Percentiles rank a stretch among this genome's conserved stretches.
Evolutionary conservation across 2,113 vertebrate species (phyloP).

Genomic region (Aspiorhynchus laticeps): DNA sequence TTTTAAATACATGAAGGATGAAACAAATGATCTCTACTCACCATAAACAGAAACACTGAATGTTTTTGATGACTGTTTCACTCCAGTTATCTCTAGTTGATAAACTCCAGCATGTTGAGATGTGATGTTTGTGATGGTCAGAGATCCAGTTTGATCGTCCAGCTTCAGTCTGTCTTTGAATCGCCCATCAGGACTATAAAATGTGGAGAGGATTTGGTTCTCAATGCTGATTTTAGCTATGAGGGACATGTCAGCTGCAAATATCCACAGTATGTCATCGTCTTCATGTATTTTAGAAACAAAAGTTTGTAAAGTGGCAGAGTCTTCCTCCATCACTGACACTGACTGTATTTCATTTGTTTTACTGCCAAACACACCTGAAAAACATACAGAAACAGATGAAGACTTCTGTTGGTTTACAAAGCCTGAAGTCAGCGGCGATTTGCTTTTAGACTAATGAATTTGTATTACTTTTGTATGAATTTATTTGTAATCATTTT

Average conservation of each 20-base stretch:
- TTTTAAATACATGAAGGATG: too few species aligned
- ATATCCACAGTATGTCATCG: not conserved
- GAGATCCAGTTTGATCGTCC: not conserved
- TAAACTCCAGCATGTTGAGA: not conserved
- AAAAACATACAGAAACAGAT: not conserved
- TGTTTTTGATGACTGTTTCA: not conserved
- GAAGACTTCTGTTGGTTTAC: not conserved
- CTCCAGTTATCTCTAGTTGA: not conserved
- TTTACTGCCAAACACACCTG: not conserved
- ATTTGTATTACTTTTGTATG: too few species aligned
- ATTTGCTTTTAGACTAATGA: too few species aligned
- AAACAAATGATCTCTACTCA: too few species aligned
- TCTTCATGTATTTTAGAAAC: not conserved
- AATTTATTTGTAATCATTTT: too few species aligned
- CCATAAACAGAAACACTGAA: not conserved
- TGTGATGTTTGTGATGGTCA: not conserved
- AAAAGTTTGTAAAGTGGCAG: not conserved
- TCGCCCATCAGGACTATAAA: not conserved
- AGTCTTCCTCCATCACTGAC: slow-evolving; percentile 1
- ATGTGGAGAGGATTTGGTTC: not conserved
- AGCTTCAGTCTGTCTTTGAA: not conserved
- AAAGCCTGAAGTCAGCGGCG: too few species aligned
- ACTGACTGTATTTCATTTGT: not conserved
- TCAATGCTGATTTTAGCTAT: not conserved
- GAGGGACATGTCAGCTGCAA: not conserved